Evolutionary conservation across 2,797 vertebrate species (phyloP).

Genomic region (Sebastolobus altivelis): DNA sequence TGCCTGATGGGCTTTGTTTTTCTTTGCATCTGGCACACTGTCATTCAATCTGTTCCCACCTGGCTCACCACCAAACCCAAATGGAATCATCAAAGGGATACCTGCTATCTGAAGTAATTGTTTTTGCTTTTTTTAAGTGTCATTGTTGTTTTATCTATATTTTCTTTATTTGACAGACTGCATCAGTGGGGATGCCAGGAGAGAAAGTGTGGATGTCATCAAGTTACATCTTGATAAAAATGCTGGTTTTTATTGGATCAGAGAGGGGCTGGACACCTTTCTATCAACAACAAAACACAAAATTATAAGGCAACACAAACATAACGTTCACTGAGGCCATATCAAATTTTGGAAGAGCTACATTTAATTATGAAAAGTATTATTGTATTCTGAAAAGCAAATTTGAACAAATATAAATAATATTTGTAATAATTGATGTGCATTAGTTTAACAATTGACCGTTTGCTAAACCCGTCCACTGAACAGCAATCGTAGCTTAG

Average conservation of each 20-base stretch:
- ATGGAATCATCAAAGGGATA: slow-evolving; percentile 68
- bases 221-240: slow-evolving; percentile 47
- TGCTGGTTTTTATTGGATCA: background rate
- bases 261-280: background rate
- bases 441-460: background rate
- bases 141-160: slow-evolving; percentile 35
- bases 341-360: no score
- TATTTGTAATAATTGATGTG: background rate
- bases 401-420: background rate
- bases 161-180: slow-evolving; percentile 26
- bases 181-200: slow-evolving; percentile 20
- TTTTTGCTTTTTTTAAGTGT: slow-evolving; percentile 15
- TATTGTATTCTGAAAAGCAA: background rate
- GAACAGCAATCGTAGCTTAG: background rate
- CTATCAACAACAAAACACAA: background rate
- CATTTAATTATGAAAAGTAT: background rate
- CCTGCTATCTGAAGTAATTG: slow-evolving; percentile 48
- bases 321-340: background rate
- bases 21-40: slow-evolving; percentile 56
- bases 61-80: slow-evolving; percentile 64
- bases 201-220: slow-evolving; percentile 25
- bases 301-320: background rate
- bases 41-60: slow-evolving; percentile 64
- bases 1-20: slow-evolving; percentile 61
- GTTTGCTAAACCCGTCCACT: background rate